Conservation (phyloP, 2,797 vertebrate genomes). For the Takifugu ocellatus region DNA sequence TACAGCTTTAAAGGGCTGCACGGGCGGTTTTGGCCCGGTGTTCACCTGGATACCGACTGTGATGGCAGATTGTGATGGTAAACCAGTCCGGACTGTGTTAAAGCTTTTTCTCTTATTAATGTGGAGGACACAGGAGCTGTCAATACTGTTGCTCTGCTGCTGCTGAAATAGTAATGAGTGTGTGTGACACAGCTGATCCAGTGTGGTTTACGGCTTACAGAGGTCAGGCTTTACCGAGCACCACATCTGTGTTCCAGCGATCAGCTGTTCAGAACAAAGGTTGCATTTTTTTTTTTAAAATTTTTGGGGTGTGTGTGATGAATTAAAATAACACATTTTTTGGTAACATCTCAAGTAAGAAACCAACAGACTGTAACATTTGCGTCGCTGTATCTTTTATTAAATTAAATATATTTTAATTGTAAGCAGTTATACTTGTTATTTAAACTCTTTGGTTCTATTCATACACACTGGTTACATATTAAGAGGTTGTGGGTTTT, state of each 20-base stretch:
- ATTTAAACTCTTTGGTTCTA: no score
- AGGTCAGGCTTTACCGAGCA: slow-evolving; percentile 8
- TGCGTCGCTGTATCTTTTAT: no score
- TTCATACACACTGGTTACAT: no score
- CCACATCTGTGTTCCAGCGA: slow-evolving; percentile 10
- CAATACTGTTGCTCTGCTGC: slow-evolving; percentile 69
- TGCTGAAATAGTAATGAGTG: slow-evolving; percentile 80
- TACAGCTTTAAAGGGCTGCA: not conserved
- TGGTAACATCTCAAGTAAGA: not conserved
- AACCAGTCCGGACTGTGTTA: slow-evolving; percentile 51
- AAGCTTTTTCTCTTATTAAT: slow-evolving; percentile 71
- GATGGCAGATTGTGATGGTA: slow-evolving; percentile 60
- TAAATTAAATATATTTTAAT: no score
- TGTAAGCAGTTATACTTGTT: no score
- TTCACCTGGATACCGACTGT: slow-evolving; percentile 19
- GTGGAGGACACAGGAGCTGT: slow-evolving; percentile 76
- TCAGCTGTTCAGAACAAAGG: no score
- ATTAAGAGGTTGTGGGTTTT: not conserved
- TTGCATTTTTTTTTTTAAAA: no score
- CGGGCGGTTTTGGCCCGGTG: slow-evolving; percentile 10
- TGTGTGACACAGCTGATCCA: slow-evolving; percentile 65
- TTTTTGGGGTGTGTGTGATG: no score
- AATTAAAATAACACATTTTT: not conserved
- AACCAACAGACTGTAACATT: no score
- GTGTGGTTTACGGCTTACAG: slow-evolving; percentile 66